Evolutionary conservation across 2,113 vertebrate genomes (phyloP).

Genomic region (Motacilla alba): DNA sequence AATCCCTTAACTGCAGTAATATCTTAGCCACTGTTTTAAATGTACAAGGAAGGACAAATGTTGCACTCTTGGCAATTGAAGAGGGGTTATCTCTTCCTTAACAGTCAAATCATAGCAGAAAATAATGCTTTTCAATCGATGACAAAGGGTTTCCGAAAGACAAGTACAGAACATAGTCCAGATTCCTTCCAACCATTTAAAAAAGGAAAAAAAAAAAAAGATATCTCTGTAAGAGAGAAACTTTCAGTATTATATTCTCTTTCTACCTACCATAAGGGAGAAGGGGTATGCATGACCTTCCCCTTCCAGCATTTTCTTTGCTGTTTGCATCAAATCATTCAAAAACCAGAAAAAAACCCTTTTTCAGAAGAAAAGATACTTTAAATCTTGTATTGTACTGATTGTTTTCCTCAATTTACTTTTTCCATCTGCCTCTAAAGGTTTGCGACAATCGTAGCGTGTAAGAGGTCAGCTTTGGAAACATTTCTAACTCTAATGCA

Average conservation of each 20-base stretch:
- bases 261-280: background rate
- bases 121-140: background rate
- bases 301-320: background rate
- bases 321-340: background rate
- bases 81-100: background rate
- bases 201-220: background rate
- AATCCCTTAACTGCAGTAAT: background rate
- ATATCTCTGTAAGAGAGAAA: background rate
- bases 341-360: background rate
- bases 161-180: background rate
- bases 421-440: background rate
- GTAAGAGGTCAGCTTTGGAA: background rate
- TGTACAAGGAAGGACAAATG: background rate
- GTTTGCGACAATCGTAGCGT: background rate
- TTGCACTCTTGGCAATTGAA: background rate
- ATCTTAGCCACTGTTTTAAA: background rate
- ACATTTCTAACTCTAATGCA: background rate
- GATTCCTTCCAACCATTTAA: background rate
- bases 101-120: background rate
- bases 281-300: background rate
- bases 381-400: background rate
- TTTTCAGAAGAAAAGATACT: background rate
- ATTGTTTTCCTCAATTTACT: background rate
- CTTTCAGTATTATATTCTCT: background rate
- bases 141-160: background rate